A percentile compares a stretch with the other conserved stretches of the same genome.
These are phyloP conservation scores for Schizothorax lantsangensis DNA, from an alignment of 2,797 vertebrate species.

Conservation along the genomic window DNA sequence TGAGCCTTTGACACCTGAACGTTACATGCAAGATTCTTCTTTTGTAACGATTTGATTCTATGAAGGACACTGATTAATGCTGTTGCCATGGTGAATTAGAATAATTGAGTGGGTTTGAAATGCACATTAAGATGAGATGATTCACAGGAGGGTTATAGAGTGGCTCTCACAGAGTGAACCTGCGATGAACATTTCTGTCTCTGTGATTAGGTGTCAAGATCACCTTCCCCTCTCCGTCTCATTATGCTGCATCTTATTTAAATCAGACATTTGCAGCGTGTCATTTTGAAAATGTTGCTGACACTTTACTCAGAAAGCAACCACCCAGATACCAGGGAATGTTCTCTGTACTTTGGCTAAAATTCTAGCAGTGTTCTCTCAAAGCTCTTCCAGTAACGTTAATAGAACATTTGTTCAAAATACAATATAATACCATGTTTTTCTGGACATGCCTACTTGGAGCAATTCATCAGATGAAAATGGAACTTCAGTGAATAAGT, in stretches of 20 bases:
- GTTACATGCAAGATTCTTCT: too few species aligned
- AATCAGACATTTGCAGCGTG: slow-evolving; percentile 1
- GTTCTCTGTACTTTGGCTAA: neutral
- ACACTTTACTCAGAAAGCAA: neutral
- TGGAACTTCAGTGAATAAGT: neutral
- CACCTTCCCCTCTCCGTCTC: neutral
- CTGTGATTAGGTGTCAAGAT: neutral
- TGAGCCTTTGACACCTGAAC: neutral
- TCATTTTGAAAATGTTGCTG: neutral
- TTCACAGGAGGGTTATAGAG: slow-evolving; percentile 8
- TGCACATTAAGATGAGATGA: slow-evolving; percentile 2
- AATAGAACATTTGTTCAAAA: neutral
- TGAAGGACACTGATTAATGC: slow-evolving; percentile 3
- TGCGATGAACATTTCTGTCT: neutral
- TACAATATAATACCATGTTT: neutral
- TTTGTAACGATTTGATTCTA: neutral
- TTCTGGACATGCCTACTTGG: neutral
- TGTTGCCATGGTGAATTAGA: slow-evolving; percentile 26
- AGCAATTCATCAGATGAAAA: neutral
- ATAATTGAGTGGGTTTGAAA: slow-evolving; percentile 31
- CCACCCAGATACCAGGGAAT: neutral
- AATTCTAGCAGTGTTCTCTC: neutral
- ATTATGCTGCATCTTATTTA: neutral
- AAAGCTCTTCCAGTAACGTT: neutral
- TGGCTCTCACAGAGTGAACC: neutral